Base-by-base conservation (phyloP, 2,797 vertebrate species). In the Xenentodon cancila region DNA sequence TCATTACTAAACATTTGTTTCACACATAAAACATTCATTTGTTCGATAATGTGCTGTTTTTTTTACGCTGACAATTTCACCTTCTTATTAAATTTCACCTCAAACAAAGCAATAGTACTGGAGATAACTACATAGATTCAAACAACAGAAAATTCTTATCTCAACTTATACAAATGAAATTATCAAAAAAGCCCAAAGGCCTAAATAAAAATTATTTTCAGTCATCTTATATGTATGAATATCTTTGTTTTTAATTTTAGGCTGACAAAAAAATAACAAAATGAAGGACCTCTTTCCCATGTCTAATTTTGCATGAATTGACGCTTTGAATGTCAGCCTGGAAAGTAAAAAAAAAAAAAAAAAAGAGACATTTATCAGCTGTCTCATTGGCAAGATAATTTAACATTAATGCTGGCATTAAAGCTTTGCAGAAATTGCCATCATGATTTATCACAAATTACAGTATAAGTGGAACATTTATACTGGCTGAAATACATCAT, bases 161-260 rank as follows among this genome's bases (percentile, higher is more conserved):
- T 53, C 18, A 59, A 48, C 46, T 64, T 51, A 54, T 9, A 37
- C 32, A 34, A 7, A 34, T 34, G 32, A 34, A 34, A 34, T 2
- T 11, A 34, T 34, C 7, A 25, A 7, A 34, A 34, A 34, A 34
- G 32, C 32, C 7, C 9, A 58, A 30, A 68, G 45, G 34, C 15
- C 71, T 43, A 17, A 17, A 68, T 32, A 42, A 64, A 56, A 64
- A 72, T 27, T 1, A 6, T 49, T 73, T 69, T 61, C 11, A 70
- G 44, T 54, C 4, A 63, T 53, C 62, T 67, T 51, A 32, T 72
- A 53, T 59, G 47, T 40, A 17, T 42, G 32, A 43, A 59, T 80
- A 77, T 34, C 42, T 8, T 70, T 85, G 53, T 72, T 82, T 72
- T 74, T 60, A 70, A 67, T 72, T 72, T 55, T n/a, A 50, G 25